Base-by-base conservation (phyloP, 2,113 vertebrate genomes). In the Lutjanus erythropterus region DNA sequence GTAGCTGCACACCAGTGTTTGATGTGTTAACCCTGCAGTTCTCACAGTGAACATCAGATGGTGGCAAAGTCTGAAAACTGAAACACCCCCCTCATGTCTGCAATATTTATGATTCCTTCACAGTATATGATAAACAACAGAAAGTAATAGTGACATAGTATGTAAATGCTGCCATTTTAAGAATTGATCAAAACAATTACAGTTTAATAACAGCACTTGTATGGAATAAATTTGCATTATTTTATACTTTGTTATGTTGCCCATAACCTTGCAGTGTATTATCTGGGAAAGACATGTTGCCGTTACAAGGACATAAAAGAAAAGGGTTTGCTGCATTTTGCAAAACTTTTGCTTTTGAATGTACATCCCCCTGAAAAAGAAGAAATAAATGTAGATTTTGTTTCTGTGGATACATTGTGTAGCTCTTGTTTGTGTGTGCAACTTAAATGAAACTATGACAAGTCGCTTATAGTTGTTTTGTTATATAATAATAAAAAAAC, bases 11-110 rank as follows among this genome's bases (percentile, higher is more conserved):
- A 3, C 27, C 21, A 9, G 27, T 6, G 3, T n/a, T 25, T 14
- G n/a, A 55, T 56, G 58, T 33, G 10, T 12, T 44, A 23, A 75
- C 25, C 25, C 50, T 87, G 86, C 83, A 80, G 66, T 81, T 86
- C 52, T 52, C 21, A 6, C 27, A 31, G 5, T 7, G 4, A 78
- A 25, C 86, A 87, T 42, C 5, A 71, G 87, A 62, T 50, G 71
- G 86, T 1, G 8, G 3, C 53, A 81, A 71, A 74, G n/a, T 35
- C 37, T 64, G 35, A 35, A 50, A 58, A 35, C 16, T 53, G 5
- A 77, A 69, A 37, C 14, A 23, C 3, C 33, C 5, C 25, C 10
- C 7, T 33, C 7, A 1, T 44, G 2, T 3, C 46, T 25, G 12
- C 11, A 6, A 15, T 15, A 27, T 33, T 33, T 10, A 2, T 9